Percentiles rank a stretch among this genome's conserved stretches.
phyloP scores from a whole-genome alignment of 2,797 vertebrate species.

The Muscicapa comitata region DNA sequence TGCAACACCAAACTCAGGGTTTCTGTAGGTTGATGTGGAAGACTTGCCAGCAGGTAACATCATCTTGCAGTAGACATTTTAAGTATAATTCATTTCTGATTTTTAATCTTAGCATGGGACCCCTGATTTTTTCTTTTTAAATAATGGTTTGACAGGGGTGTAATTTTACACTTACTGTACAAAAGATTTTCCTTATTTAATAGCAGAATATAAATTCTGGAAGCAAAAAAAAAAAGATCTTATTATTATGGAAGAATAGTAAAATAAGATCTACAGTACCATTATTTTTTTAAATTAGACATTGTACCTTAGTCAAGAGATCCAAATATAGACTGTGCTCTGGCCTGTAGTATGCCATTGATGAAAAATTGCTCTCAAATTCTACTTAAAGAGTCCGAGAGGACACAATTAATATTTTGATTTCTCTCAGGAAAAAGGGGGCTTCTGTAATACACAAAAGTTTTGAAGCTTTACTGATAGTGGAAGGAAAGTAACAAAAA shows the following conservation, averaged over 20 bases:
- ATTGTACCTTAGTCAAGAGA: conserved; percentile 50
- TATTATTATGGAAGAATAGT: conserved; percentile 40
- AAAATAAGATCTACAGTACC: conserved; percentile 37
- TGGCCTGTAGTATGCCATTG: not conserved
- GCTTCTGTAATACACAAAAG: not conserved
- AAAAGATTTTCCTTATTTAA: conserved; percentile 62
- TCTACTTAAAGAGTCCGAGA: not conserved
- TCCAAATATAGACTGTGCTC: conserved; percentile 48
- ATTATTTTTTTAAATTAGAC: conserved; percentile 59
- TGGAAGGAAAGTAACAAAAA: not conserved
- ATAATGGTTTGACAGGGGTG: conserved; percentile 16
- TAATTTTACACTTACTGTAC: conserved; percentile 29
- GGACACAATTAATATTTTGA: conserved; percentile 19
- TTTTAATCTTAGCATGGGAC: conserved; percentile 12
- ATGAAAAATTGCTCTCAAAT: not conserved
- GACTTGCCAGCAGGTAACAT: not conserved
- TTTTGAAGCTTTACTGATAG: not conserved
- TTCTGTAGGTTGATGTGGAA: not conserved
- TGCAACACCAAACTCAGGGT: not conserved
- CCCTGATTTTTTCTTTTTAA: not conserved
- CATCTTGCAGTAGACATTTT: not conserved
- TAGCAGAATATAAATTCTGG: conserved; percentile 52
- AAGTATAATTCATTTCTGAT: not conserved
- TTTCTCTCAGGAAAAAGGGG: not conserved
- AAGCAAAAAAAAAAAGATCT: conserved; percentile 17